Percentiles rank a stretch among this genome's conserved stretches.
Evolutionary conservation across 92 coral and sea anemone genomes (phyloP).

Genomic region (Zoanthus sansibaricus): DNA sequence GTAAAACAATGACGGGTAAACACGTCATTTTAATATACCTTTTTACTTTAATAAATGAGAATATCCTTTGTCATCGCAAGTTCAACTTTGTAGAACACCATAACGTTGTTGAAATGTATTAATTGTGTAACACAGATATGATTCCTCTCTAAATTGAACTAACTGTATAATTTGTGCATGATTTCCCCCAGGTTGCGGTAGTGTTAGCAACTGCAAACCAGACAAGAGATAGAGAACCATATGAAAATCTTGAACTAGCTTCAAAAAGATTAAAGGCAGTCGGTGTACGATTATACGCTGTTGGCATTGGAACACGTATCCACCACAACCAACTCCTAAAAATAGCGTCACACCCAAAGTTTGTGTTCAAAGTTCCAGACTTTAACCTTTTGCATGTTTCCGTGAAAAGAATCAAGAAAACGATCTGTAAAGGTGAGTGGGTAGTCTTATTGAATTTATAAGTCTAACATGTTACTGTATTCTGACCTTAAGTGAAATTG

Average conservation of each 20-base stretch:
- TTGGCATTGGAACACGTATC: constrained; percentile 24
- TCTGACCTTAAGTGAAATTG: too few species aligned
- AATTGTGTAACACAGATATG: background rate
- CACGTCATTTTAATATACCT: too few species aligned
- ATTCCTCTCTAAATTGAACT: background rate
- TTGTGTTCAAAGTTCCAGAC: constrained; percentile 18
- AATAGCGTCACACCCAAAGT: constrained; percentile 33
- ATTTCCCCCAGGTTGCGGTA: constrained; percentile 26
- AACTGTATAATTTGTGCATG: background rate
- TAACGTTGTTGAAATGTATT: background rate
- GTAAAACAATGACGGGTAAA: too few species aligned
- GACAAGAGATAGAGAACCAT: constrained; percentile 9
- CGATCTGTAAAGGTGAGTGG: constrained; percentile 27
- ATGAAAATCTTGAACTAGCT: constrained; percentile 24
- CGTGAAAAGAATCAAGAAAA: constrained; percentile 7
- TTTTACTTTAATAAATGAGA: too few species aligned
- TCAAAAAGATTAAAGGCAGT: constrained; percentile 35
- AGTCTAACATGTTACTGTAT: too few species aligned
- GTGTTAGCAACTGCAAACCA: constrained; percentile 21
- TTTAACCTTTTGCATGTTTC: constrained; percentile 8
- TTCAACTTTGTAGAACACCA: background rate
- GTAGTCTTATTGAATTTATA: too few species aligned
- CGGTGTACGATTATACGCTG: constrained; percentile 28
- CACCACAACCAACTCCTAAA: background rate
- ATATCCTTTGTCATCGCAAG: too few species aligned